Evolutionary conservation across 2,113 vertebrate species (phyloP).

Genomic region (Megatriorchis doriae): DNA sequence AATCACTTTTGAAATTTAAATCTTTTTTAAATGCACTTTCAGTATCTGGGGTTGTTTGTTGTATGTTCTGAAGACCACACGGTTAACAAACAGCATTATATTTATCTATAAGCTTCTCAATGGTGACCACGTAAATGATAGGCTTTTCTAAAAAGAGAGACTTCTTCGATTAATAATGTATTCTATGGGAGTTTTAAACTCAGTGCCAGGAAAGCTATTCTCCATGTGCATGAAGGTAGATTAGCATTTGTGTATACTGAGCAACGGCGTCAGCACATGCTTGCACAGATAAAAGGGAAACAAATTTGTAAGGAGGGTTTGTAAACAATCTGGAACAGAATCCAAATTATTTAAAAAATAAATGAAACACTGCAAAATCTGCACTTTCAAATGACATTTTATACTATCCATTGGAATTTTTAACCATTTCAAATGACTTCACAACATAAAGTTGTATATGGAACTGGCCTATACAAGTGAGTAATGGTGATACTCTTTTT

Average conservation of each 20-base stretch:
- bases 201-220: conserved; percentile 44
- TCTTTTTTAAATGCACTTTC: not conserved
- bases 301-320: conserved; percentile 51
- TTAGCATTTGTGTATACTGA: conserved; percentile 49
- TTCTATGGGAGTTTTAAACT: conserved; percentile 48
- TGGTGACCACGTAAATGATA: conserved; percentile 40
- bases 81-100: conserved; percentile 36
- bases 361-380: conserved; percentile 27
- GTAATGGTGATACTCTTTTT: not conserved
- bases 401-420: not conserved
- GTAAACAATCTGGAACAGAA: conserved; percentile 56
- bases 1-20: conserved; percentile 26
- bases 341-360: conserved; percentile 56
- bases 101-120: conserved; percentile 38
- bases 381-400: conserved; percentile 22
- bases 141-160: conserved; percentile 27
- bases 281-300: conserved; percentile 65
- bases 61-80: not conserved
- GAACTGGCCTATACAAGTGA: not conserved
- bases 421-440: conserved; percentile 3
- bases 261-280: conserved; percentile 44
- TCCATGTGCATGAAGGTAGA: conserved; percentile 61
- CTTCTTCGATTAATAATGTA: conserved; percentile 61
- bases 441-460: not conserved
- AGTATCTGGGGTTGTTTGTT: conserved; percentile 15